A percentile compares a stretch with the other conserved stretches of the same genome.
Evolutionary conservation across 2,113 vertebrate genomes (phyloP).

Genomic region (Oenanthe melanoleuca): DNA sequence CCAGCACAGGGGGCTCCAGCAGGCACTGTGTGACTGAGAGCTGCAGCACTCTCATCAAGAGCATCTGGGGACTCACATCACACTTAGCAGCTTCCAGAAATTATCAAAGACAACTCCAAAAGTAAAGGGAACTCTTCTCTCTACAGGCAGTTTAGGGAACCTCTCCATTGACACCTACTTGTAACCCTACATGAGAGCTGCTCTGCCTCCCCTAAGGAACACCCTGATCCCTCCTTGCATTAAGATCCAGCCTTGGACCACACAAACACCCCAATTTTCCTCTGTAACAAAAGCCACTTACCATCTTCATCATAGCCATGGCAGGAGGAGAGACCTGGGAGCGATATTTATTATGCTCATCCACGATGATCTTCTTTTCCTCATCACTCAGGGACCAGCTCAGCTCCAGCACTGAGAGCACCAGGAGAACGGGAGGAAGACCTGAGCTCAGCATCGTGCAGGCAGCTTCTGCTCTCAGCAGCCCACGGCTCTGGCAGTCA

Average conservation of each 20-base stretch:
- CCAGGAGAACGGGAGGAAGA: slow-evolving; percentile 31
- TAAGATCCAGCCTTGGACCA: fast-evolving
- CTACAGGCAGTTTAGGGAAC: background rate
- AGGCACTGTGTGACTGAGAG: fast-evolving
- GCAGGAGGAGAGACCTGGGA: slow-evolving; percentile 66
- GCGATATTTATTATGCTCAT: slow-evolving; percentile 75
- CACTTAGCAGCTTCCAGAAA: background rate
- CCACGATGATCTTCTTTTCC: slow-evolving; percentile 67
- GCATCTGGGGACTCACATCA: background rate
- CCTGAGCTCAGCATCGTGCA: slow-evolving; percentile 70
- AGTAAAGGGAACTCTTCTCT: background rate
- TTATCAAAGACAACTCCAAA: background rate
- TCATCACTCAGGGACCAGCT: slow-evolving; percentile 56
- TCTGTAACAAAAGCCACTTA: slow-evolving; percentile 51
- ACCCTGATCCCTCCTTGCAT: background rate
- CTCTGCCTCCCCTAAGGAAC: background rate
- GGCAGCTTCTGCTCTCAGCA: slow-evolving; percentile 59
- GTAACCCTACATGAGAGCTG: background rate
- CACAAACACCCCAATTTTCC: background rate
- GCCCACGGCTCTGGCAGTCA: slow-evolving; percentile 69
- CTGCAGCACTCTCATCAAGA: background rate
- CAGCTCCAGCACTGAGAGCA: slow-evolving; percentile 48
- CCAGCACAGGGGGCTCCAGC: background rate
- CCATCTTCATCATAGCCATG: slow-evolving; percentile 76
- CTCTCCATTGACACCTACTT: fast-evolving